Evolutionary conservation across 2,797 vertebrate genomes (phyloP), one percentile per base, ranked within the genome.

Genomic region (Melanotaenia maccullochi): DNA sequence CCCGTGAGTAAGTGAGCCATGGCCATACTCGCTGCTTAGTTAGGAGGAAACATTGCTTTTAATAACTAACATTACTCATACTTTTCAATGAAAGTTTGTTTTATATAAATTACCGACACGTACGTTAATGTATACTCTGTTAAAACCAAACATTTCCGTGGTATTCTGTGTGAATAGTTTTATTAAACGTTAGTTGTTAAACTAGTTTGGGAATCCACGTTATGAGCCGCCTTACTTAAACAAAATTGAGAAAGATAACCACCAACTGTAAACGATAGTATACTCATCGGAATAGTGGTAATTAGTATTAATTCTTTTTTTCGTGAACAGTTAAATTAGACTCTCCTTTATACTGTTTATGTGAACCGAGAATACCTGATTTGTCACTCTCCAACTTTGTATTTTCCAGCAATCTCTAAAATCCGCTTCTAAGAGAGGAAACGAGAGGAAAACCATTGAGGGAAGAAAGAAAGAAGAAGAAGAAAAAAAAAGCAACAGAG

Each of bases 361-460:
- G 8, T n/a, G 13, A n/a, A 40, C n/a, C 4, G 13, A 58, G 24
- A 52, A 24, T 13, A 22, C 12, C 13, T 4, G 13, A 0, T 58
- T 24, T 38, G 20, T 51, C 35, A 14, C 64, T 78, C 22, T 71
- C 60, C 61, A 59, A 83, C 69, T 79, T 73, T 87, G 33, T 81
- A 3, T 73, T 81, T 90, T 68, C 51, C 42, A 82, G 79, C 87
- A 91, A 86, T 44, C n/a, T 60, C 25, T 76, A 36, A 71, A 83
- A 80, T 83, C 84, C 76, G 76, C 76, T 85, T 84, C 78, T 86
- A 88, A 77, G 75, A 76, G 84, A 78, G 87, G 75, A 89, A 88
- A 84, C 81, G 81, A 85, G 84, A 85, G 75, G 71, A 86, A 59
- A 81, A 72, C 70, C 36, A 56, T 28, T 60, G 42, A 38, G 38